Evolutionary conservation across 2,888 invertebrate species (phyloP).

Genomic region (Caenorhabditis doughertyi): DNA sequence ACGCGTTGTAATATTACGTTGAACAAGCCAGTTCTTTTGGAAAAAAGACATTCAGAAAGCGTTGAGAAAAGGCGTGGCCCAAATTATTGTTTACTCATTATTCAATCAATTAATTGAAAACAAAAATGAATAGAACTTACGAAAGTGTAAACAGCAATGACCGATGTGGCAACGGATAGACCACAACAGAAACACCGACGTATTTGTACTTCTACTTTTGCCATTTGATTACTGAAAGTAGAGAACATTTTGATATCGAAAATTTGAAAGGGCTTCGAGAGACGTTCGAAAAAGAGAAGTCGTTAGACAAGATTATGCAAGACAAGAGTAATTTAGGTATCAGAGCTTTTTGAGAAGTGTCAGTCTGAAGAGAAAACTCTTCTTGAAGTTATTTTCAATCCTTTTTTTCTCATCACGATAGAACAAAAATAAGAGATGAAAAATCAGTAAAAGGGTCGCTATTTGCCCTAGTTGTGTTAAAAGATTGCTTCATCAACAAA

Average conservation of each 20-base stretch:
- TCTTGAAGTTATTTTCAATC: no score
- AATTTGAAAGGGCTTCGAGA: no score
- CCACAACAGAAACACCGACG: conserved; percentile 82
- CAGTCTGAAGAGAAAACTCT: no score
- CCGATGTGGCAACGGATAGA: conserved; percentile 78
- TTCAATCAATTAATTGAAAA: background rate
- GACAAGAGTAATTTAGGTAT: no score
- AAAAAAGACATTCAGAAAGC: background rate
- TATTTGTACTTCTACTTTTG: conserved; percentile 81
- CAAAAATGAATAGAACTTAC: conserved; percentile 73
- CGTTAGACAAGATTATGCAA: no score
- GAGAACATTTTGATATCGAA: background rate
- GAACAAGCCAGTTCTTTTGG: conserved; percentile 9
- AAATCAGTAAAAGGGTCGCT: background rate
- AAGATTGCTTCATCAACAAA: background rate
- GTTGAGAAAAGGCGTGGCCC: conserved; percentile 14
- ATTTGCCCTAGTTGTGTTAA: background rate
- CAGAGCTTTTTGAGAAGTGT: no score
- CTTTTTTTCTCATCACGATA: no score
- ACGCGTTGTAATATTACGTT: conserved; percentile 34
- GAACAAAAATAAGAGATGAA: background rate
- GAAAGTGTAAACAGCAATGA: conserved; percentile 82
- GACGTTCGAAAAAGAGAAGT: no score
- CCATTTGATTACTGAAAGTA: conserved; percentile 67
- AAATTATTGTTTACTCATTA: background rate